phyloP scores from a whole-genome alignment of 2,113 vertebrate genomes.

The Smithornis capensis region DNA sequence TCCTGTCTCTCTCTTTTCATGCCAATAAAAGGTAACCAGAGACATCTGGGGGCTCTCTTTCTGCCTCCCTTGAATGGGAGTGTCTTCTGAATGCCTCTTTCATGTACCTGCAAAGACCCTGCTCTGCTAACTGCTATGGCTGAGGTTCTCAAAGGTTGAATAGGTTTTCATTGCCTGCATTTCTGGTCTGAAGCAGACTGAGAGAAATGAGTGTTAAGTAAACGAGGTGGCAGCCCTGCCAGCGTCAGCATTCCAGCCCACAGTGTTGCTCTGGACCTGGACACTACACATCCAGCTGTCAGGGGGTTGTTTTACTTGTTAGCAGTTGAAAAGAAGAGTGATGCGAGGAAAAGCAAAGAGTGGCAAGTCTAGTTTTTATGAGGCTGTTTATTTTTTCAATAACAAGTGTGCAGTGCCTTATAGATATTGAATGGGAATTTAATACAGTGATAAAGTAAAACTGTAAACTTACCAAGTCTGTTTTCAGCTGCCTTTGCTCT shows the following conservation, averaged over 20 bases:
- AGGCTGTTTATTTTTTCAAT: constrained; percentile 18
- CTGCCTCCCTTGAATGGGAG: constrained; percentile 3
- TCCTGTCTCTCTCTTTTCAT: constrained; percentile 24
- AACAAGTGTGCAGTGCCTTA: constrained; percentile 29
- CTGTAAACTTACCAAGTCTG: constrained; percentile 22
- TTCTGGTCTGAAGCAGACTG: constrained; percentile 75
- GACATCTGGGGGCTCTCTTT: constrained; percentile 16
- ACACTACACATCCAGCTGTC: constrained; percentile 46
- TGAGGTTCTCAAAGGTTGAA: constrained; percentile 9
- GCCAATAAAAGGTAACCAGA: constrained; percentile 62
- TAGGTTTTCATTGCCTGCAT: constrained; percentile 68
- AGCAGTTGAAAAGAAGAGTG: constrained; percentile 11
- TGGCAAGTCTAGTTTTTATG: neutral
- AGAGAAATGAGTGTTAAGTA: constrained; percentile 74
- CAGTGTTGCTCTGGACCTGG: neutral
- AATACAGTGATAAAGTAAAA: constrained; percentile 29
- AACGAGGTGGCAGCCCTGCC: constrained; percentile 59
- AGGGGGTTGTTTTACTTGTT: neutral
- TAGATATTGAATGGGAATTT: constrained; percentile 26
- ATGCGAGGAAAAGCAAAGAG: neutral
- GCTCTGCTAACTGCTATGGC: neutral
- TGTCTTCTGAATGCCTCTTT: constrained; percentile 48
- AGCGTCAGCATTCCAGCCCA: constrained; percentile 67
- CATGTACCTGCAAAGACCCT: constrained; percentile 41
- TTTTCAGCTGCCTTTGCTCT: constrained; percentile 35